Percentiles rank a stretch among this genome's conserved stretches.
Conservation (phyloP, 2,888 invertebrate species). For the Tigriopus californicus region DNA sequence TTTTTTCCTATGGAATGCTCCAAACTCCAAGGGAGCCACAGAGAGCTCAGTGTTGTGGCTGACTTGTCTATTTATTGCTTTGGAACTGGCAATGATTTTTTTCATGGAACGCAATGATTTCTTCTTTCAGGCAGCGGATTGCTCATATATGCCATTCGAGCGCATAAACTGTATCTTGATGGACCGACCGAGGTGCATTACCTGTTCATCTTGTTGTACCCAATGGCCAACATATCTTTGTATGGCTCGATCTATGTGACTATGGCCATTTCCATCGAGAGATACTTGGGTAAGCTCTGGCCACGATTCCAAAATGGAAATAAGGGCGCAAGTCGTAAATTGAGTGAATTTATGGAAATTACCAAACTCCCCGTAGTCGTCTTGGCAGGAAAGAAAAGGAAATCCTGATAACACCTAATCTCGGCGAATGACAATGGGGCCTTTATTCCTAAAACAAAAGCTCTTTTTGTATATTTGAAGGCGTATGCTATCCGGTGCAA, state of each 20-base stretch:
- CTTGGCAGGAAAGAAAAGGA: no score
- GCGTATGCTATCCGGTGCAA: neutral
- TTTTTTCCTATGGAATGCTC: no score
- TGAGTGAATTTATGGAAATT: no score
- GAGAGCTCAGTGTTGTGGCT: no score
- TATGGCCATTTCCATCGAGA: conserved; percentile 5
- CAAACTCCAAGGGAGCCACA: no score
- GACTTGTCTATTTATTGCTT: no score
- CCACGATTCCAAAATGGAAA: no score
- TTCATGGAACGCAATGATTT: neutral
- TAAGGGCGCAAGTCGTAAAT: no score
- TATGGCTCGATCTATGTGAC: conserved; percentile 11
- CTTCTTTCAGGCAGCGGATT: conserved; percentile 4
- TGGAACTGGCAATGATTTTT: no score
- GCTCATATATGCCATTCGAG: conserved; percentile 5
- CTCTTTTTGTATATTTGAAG: neutral
- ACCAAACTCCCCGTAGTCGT: no score
- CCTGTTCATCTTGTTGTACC: conserved; percentile 6
- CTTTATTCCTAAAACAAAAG: neutral
- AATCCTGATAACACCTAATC: neutral
- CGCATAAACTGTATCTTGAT: neutral
- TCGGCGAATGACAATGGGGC: neutral
- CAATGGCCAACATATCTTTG: conserved; percentile 1
- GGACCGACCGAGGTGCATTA: neutral
- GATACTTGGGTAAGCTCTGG: neutral